Evolutionary conservation across 2,888 invertebrate genomes (phyloP).

Genomic region (Zhuqinia jingwanae): DNA sequence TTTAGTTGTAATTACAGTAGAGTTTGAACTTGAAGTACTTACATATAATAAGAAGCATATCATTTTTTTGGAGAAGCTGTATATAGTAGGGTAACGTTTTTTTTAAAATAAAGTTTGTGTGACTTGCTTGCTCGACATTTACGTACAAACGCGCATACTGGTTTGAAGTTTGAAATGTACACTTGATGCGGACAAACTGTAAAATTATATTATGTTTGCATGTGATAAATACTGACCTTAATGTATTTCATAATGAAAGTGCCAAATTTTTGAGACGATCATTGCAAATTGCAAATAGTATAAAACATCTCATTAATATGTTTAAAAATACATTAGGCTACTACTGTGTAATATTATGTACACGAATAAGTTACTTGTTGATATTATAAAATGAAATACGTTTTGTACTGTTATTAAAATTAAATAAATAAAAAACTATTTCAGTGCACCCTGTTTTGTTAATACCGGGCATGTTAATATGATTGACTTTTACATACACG

Average conservation of each 20-base stretch:
- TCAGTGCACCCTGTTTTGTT: too few relatives aligned
- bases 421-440: too few relatives aligned
- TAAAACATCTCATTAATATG: not conserved
- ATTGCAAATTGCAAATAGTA: not conserved
- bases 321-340: not conserved
- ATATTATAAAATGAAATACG: not conserved
- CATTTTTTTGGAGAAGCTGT: too few relatives aligned
- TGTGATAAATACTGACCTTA: slow-evolving; percentile 59
- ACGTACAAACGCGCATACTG: slow-evolving; percentile 19
- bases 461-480: too few relatives aligned
- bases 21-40: too few relatives aligned
- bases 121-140: slow-evolving; percentile 15
- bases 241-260: slow-evolving; percentile 31
- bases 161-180: not conserved
- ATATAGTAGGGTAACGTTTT: too few relatives aligned
- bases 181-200: not conserved
- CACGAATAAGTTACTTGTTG: not conserved
- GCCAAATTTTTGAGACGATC: slow-evolving; percentile 17
- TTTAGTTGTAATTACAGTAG: too few relatives aligned
- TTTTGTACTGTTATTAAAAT: not conserved
- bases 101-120: too few relatives aligned
- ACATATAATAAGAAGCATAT: too few relatives aligned
- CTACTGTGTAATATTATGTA: not conserved
- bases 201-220: slow-evolving; percentile 8
- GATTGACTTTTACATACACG: too few relatives aligned